These are phyloP conservation scores for Xestoiulus laeticollis DNA, from an alignment of 2,888 invertebrate genomes.

Conservation along the genomic window DNA sequence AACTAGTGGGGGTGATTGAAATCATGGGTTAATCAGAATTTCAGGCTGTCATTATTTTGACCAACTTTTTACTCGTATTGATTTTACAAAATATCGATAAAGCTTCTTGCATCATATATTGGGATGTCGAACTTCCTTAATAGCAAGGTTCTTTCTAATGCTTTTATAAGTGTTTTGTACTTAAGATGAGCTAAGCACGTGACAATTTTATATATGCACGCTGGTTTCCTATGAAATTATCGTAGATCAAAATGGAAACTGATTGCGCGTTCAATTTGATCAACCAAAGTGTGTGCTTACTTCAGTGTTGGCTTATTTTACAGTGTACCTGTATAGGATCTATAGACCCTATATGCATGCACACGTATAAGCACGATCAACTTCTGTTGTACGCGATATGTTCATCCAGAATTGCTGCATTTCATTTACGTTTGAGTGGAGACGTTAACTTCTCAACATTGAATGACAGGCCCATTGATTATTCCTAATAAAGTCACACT, in stretches of 20 bases:
- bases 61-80: no score
- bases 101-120: no score
- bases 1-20: no score
- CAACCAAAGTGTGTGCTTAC: neutral
- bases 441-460: conserved; percentile 34
- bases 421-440: conserved; percentile 41
- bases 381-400: neutral
- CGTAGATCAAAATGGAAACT: neutral
- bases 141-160: neutral
- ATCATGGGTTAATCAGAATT: no score
- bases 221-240: no score
- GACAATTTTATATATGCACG: neutral
- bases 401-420: neutral
- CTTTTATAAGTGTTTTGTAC: neutral
- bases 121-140: no score
- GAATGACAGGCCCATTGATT: conserved; percentile 51
- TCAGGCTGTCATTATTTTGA: no score
- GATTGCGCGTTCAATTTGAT: neutral
- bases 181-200: neutral
- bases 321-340: neutral
- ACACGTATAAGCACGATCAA: neutral
- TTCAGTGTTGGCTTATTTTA: neutral
- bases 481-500: conserved; percentile 50
- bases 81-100: no score
- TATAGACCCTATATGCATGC: neutral